Conservation (phyloP, 1,140 invertebrate genomes). For the Gryon sp. region DNA sequence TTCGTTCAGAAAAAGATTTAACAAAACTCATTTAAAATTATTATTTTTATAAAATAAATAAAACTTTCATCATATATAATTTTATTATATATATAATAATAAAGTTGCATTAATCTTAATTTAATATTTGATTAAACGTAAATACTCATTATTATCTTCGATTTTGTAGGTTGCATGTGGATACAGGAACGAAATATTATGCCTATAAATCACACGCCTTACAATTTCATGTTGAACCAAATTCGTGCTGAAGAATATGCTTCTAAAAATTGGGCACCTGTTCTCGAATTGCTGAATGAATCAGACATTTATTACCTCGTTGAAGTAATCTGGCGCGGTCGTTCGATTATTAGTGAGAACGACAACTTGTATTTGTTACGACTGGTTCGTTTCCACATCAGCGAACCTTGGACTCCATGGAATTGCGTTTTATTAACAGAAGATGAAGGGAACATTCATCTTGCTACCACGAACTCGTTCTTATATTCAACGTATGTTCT, state of each 20-base stretch:
- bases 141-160: slow-evolving; percentile 36
- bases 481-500: slow-evolving; percentile 68
- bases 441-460: slow-evolving; percentile 83
- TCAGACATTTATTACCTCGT: slow-evolving; percentile 84
- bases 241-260: slow-evolving; percentile 82
- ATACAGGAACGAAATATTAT: slow-evolving; percentile 62
- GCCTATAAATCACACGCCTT: slow-evolving; percentile 78
- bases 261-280: slow-evolving; percentile 79
- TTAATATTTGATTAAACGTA: background rate
- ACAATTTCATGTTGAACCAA: slow-evolving; percentile 81
- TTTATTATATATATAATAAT: too few species aligned
- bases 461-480: slow-evolving; percentile 41
- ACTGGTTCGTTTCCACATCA: slow-evolving; percentile 81
- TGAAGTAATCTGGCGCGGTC: slow-evolving; percentile 84
- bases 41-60: too few species aligned
- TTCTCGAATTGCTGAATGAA: slow-evolving; percentile 83
- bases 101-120: background rate
- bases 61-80: too few species aligned
- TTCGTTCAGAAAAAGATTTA: too few species aligned
- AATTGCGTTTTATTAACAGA: slow-evolving; percentile 85
- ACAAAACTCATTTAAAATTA: too few species aligned
- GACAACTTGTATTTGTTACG: slow-evolving; percentile 81
- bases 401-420: slow-evolving; percentile 85
- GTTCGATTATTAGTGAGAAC: slow-evolving; percentile 83
- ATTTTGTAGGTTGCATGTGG: slow-evolving; percentile 68